These are phyloP conservation scores for Mythimna loreyi DNA, from an alignment of 2,888 invertebrate species.

Conservation along the genomic window DNA sequence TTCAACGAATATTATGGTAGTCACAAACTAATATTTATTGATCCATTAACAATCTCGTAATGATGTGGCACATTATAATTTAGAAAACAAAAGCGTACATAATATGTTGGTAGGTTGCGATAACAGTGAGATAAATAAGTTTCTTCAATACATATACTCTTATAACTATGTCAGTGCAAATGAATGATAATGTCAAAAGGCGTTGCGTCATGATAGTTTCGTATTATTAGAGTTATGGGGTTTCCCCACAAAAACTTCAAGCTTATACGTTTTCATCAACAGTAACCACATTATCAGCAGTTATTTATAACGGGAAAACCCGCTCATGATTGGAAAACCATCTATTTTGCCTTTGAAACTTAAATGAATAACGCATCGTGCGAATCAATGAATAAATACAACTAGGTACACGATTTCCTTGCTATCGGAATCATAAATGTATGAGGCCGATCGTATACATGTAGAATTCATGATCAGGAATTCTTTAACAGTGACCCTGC, in stretches of 20 bases:
- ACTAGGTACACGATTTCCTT: conserved; percentile 24
- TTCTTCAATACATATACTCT: conserved; percentile 14
- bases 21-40: not conserved
- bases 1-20: not conserved
- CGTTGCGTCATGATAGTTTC: conserved; percentile 22
- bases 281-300: conserved; percentile 29
- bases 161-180: conserved; percentile 18
- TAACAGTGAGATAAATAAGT: conserved; percentile 31
- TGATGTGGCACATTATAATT: not conserved
- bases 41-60: not conserved
- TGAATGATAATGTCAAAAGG: conserved; percentile 17
- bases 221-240: conserved; percentile 41
- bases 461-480: conserved; percentile 39
- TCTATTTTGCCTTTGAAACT: conserved; percentile 35
- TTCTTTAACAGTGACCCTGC: conserved; percentile 23
- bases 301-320: conserved; percentile 31
- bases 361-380: conserved; percentile 49
- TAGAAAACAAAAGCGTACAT: conserved; percentile 2
- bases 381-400: conserved; percentile 54
- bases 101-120: not conserved
- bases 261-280: conserved; percentile 48
- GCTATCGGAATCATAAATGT: conserved; percentile 38
- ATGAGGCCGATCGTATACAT: conserved; percentile 39
- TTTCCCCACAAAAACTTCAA: conserved; percentile 32
- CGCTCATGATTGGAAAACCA: conserved; percentile 20